phyloP scores from a whole-genome alignment of 2,113 vertebrate species.

The Scolopax mira region DNA sequence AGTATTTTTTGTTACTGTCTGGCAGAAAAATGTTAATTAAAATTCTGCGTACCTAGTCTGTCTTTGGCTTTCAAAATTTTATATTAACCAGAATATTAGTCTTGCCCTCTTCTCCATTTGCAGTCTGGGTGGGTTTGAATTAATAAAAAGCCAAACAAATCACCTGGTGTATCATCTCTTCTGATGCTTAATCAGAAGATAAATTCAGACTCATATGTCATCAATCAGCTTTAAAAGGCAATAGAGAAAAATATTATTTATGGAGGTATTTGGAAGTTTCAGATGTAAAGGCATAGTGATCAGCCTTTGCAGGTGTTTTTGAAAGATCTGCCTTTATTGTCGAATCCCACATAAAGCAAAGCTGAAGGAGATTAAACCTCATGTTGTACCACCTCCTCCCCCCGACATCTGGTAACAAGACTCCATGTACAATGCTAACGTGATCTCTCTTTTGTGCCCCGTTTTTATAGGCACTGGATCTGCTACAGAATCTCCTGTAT shows the following conservation, averaged over 20 bases:
- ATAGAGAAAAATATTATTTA: not conserved
- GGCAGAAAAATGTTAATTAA: not conserved
- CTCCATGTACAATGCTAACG: not conserved
- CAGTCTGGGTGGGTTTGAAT: not conserved
- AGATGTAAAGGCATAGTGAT: not conserved
- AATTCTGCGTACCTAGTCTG: not conserved
- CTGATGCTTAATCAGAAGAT: not conserved
- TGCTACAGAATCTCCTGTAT: not conserved
- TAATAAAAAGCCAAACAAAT: not conserved
- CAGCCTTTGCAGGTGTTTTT: not conserved
- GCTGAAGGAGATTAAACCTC: not conserved
- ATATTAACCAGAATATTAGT: not conserved
- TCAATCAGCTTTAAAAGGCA: not conserved
- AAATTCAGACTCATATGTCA: not conserved
- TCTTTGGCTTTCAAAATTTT: not conserved
- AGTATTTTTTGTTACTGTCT: not conserved
- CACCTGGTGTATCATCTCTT: not conserved
- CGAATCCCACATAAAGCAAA: not conserved
- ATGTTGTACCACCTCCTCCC: not conserved
- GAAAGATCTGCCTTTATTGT: not conserved
- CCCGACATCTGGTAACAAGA: not conserved
- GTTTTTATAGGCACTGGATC: not conserved
- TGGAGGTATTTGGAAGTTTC: not conserved
- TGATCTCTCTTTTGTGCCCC: not conserved
- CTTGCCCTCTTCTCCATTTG: not conserved